A percentile compares a stretch with the other conserved stretches of the same genome.
phyloP scores from a whole-genome alignment of 2,113 vertebrate species.

The Coracopsis vasa region DNA sequence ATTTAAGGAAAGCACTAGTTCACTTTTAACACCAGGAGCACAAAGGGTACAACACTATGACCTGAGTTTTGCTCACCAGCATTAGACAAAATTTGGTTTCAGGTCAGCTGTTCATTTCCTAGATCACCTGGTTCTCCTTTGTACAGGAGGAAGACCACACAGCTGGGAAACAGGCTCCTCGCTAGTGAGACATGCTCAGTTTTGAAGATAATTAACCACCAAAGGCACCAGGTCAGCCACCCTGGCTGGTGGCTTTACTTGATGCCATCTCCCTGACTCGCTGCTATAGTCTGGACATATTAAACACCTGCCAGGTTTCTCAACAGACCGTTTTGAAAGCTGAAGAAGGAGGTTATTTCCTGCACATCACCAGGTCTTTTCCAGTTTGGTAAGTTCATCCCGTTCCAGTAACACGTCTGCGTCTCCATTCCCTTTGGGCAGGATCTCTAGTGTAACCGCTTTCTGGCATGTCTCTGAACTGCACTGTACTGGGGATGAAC shows the following conservation, averaged over 20 bases:
- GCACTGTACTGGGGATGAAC: background rate
- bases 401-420: background rate
- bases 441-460: background rate
- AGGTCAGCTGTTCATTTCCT: background rate
- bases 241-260: background rate
- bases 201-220: background rate
- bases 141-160: fast-evolving
- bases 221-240: background rate
- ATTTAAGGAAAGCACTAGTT: background rate
- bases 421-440: background rate
- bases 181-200: fast-evolving
- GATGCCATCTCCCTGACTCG: background rate
- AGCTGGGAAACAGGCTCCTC: background rate
- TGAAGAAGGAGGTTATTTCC: background rate
- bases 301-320: background rate
- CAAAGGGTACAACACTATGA: background rate
- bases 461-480: background rate
- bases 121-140: background rate
- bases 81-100: background rate
- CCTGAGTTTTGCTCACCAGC: background rate
- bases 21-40: background rate
- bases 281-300: background rate
- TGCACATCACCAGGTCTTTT: background rate
- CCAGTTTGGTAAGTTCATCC: background rate
- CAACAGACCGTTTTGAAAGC: background rate